These are phyloP conservation scores for Columba guinea DNA, from an alignment of 2,797 vertebrate species.

Conservation along the genomic window DNA sequence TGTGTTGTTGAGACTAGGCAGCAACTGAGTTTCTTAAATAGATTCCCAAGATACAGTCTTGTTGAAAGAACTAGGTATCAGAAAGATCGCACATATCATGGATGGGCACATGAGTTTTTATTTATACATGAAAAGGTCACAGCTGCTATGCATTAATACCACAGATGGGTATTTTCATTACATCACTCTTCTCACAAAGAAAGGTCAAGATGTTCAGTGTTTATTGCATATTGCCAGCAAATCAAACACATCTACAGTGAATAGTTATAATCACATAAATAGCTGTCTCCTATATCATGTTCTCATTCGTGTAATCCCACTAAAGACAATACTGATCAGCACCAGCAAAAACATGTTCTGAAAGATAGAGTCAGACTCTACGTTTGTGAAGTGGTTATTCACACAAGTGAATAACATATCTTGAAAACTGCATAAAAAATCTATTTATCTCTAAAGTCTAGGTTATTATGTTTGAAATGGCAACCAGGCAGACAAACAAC, in stretches of 20 bases:
- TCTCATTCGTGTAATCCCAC: neutral
- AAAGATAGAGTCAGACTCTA: neutral
- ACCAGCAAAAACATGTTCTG: neutral
- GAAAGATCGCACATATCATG: neutral
- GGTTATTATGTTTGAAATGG: neutral
- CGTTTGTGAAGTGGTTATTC: no score
- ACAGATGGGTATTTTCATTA: neutral
- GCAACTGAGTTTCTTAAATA: neutral
- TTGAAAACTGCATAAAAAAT: neutral
- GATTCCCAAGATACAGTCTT: neutral
- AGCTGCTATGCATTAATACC: conserved; percentile 17
- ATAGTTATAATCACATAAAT: neutral
- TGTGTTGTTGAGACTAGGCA: neutral
- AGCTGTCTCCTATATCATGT: neutral
- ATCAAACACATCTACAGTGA: neutral
- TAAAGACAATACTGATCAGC: neutral
- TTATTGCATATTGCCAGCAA: neutral
- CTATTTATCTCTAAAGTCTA: neutral
- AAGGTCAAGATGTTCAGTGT: neutral
- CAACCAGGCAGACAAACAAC: neutral
- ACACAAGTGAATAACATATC: neutral
- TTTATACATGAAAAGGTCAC: neutral
- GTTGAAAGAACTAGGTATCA: neutral
- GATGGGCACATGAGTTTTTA: neutral
- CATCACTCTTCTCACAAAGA: neutral